Evolutionary conservation across 2,888 invertebrate genomes (phyloP).

Genomic region (Drosophila mimica): DNA sequence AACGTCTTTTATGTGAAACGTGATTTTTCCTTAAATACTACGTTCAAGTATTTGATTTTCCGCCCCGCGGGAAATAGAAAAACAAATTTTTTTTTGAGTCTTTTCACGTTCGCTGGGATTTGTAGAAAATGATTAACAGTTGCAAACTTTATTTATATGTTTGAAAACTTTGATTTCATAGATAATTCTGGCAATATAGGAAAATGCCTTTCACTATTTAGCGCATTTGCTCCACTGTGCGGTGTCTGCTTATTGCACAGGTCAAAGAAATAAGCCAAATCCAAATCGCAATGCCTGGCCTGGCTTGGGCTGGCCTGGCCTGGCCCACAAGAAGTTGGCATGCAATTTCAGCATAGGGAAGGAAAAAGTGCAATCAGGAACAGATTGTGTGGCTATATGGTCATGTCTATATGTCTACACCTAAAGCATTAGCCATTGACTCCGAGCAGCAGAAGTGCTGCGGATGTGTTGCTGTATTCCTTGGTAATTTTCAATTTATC

Average conservation of each 20-base stretch:
- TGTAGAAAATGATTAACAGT: neutral
- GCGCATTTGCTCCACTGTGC: slow-evolving; percentile 25
- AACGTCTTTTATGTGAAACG: slow-evolving; percentile 75
- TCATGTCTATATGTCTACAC: slow-evolving; percentile 18
- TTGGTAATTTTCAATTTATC: slow-evolving; percentile 79
- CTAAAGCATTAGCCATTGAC: neutral
- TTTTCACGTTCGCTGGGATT: slow-evolving; percentile 12
- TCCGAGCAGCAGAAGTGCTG: slow-evolving; percentile 23
- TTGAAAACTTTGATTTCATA: neutral
- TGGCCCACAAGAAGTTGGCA: slow-evolving; percentile 53
- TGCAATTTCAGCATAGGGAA: slow-evolving; percentile 62
- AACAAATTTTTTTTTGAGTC: slow-evolving; percentile 34
- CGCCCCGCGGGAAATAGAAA: slow-evolving; percentile 28
- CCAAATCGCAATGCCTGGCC: slow-evolving; percentile 11
- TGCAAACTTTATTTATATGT: neutral
- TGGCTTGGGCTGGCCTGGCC: neutral
- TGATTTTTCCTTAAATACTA: slow-evolving; percentile 75
- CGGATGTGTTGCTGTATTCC: slow-evolving; percentile 25
- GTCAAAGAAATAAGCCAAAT: slow-evolving; percentile 41
- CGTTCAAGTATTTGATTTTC: slow-evolving; percentile 59
- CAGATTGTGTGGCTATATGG: slow-evolving; percentile 28
- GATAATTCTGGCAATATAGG: neutral
- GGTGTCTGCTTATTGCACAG: slow-evolving; percentile 23
- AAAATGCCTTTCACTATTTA: neutral
- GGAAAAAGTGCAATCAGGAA: slow-evolving; percentile 15